Evolutionary conservation across 2,888 invertebrate species (phyloP).

Genomic region (Noctua pronuba): DNA sequence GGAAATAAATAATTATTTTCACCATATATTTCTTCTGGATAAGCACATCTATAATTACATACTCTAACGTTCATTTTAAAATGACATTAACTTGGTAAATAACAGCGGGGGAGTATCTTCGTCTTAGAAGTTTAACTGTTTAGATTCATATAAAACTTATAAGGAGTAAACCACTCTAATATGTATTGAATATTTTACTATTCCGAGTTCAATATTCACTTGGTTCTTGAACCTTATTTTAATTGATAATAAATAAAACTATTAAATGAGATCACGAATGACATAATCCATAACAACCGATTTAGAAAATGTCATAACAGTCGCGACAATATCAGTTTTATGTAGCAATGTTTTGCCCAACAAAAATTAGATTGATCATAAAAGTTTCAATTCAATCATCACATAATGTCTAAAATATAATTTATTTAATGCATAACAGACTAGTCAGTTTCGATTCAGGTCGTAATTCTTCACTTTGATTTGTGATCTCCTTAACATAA

Average conservation of each 20-base stretch:
- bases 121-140: constrained; percentile 11
- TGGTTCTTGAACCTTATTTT: background rate
- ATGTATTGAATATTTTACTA: constrained; percentile 11
- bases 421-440: constrained; percentile 63
- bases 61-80: constrained; percentile 15
- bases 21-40: background rate
- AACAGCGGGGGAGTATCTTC: background rate
- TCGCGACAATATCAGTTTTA: constrained; percentile 46
- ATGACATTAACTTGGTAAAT: constrained; percentile 2
- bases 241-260: constrained; percentile 35
- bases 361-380: constrained; percentile 60
- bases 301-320: constrained; percentile 59
- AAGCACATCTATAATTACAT: background rate
- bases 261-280: constrained; percentile 29
- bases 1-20: constrained; percentile 9
- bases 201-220: background rate
- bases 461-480: constrained; percentile 60
- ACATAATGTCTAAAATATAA: constrained; percentile 58
- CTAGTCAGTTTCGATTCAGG: constrained; percentile 40
- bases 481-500: constrained; percentile 66
- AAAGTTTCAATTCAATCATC: constrained; percentile 65
- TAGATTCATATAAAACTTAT: background rate
- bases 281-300: constrained; percentile 52
- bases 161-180: background rate
- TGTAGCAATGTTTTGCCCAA: constrained; percentile 48